Percentiles rank a stretch among this genome's conserved stretches.
phyloP scores from a whole-genome alignment of 2,888 invertebrate species.

The Ormyrus pomaceus region DNA sequence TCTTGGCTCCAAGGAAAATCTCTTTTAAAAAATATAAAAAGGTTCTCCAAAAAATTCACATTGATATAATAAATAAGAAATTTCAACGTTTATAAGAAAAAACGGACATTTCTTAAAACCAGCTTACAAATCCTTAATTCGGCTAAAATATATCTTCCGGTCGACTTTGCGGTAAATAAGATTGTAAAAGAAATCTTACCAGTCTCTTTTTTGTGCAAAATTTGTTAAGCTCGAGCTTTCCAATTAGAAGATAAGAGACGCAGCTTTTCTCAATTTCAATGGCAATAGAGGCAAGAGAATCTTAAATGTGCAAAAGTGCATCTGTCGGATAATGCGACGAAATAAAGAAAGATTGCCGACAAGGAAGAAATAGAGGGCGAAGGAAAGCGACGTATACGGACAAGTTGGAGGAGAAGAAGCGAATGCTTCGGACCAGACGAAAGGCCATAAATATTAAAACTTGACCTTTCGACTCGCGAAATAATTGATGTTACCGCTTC shows the following conservation, averaged over 20 bases:
- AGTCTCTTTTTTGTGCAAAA: no score
- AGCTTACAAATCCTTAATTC: no score
- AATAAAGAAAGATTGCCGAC: conserved; percentile 22
- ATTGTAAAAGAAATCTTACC: no score
- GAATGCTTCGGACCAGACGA: neutral
- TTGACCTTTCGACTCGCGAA: neutral
- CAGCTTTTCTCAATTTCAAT: conserved; percentile 4
- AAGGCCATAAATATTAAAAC: conserved; percentile 26
- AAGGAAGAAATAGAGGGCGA: conserved; percentile 43
- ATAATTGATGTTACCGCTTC: conserved; percentile 19
- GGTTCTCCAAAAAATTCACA: neutral
- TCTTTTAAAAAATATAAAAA: neutral
- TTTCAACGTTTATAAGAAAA: no score
- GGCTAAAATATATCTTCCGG: no score
- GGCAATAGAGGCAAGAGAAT: neutral
- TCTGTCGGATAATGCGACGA: conserved; percentile 37
- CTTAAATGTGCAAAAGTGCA: conserved; percentile 18
- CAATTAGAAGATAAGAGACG: neutral
- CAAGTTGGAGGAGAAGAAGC: conserved; percentile 16
- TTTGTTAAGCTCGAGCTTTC: conserved; percentile 1
- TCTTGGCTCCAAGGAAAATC: neutral
- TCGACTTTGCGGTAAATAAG: no score
- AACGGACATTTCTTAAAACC: no score
- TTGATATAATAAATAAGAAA: no score
- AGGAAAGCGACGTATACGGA: neutral